Conservation (phyloP, 2,113 vertebrate species). For the Daubentonia madagascariensis region DNA sequence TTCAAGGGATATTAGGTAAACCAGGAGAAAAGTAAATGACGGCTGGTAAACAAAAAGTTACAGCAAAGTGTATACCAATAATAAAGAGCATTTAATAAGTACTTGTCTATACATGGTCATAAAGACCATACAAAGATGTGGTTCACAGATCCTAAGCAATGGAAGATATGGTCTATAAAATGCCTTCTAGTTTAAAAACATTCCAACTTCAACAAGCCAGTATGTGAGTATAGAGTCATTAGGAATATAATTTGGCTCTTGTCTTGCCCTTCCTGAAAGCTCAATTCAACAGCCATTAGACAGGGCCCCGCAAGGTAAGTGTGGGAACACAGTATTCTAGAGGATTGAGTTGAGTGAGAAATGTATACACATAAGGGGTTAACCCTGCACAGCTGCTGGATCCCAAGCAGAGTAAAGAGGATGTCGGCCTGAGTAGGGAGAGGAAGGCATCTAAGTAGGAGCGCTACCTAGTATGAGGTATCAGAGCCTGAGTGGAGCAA, state of each 20-base stretch:
- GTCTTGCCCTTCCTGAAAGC: neutral
- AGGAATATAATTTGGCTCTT: constrained; percentile 4
- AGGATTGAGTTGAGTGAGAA: neutral
- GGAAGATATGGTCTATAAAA: neutral
- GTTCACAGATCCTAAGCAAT: neutral
- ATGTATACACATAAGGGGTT: neutral
- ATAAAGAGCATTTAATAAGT: neutral
- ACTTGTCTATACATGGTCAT: neutral
- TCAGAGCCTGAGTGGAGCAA: neutral
- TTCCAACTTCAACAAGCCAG: neutral
- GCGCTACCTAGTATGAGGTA: too few relatives aligned
- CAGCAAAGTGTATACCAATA: neutral
- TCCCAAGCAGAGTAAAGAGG: neutral
- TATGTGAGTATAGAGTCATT: neutral
- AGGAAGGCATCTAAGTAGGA: too few relatives aligned
- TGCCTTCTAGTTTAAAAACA: neutral
- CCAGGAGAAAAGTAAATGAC: neutral
- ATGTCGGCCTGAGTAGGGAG: too few relatives aligned
- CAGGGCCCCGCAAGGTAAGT: neutral
- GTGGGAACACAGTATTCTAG: neutral
- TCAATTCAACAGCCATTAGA: neutral
- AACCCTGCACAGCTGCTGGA: neutral
- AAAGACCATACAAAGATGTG: neutral
- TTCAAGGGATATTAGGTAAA: neutral
- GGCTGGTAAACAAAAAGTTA: neutral